phyloP scores from a whole-genome alignment of 2,113 vertebrate genomes.

The Leptosomus discolor region DNA sequence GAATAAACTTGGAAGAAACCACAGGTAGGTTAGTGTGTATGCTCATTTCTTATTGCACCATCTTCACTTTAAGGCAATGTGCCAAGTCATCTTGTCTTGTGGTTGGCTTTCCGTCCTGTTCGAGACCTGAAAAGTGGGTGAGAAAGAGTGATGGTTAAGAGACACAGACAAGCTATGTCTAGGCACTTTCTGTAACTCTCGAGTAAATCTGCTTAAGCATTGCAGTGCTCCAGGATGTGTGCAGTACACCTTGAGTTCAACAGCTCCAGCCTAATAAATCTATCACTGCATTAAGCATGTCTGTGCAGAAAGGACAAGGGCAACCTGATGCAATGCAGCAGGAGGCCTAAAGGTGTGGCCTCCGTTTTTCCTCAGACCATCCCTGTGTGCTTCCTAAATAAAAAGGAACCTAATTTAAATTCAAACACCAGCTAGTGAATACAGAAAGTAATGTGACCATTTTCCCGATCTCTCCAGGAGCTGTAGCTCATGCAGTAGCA shows the following conservation, averaged over 20 bases:
- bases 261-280: neutral
- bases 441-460: neutral
- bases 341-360: neutral
- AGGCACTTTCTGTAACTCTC: neutral
- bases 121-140: neutral
- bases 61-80: neutral
- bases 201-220: neutral
- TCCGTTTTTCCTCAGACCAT: neutral
- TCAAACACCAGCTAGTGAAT: neutral
- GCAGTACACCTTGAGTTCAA: neutral
- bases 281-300: rapidly evolving
- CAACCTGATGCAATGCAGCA: neutral
- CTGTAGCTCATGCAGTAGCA: rapidly evolving
- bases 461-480: neutral
- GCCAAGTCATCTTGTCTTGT: neutral
- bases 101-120: neutral
- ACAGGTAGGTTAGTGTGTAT: neutral
- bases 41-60: rapidly evolving
- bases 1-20: neutral
- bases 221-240: neutral
- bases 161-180: neutral
- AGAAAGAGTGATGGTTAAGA: neutral
- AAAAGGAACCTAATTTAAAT: neutral
- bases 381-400: neutral
- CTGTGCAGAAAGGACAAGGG: neutral